Evolutionary conservation across 2,888 invertebrate species (phyloP), one percentile per base, ranked within the genome.

Genomic region (Hypercompe scribonia): DNA sequence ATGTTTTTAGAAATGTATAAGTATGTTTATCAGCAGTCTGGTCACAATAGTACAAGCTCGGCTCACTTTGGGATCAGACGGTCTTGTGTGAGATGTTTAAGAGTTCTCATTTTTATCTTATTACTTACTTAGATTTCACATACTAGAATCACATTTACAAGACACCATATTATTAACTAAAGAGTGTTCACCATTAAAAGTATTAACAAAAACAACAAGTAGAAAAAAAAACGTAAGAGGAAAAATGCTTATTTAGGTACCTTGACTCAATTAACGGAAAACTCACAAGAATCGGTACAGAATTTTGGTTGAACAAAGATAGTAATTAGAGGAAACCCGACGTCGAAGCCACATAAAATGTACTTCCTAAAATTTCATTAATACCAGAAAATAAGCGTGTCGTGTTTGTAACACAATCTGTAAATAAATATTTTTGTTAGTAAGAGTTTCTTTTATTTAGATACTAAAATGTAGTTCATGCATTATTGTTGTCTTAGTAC

Each of bases 261-360:
- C 65, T 71, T 34, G 39, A 78, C 73, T 79, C 75, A 81, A 86
- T 80, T 79, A 80, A 67, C 39, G 70, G 76, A 77, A 81, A 82
- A 76, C 76, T 76, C 71, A 46, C 75, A 71, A 77, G 75, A 71
- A 61, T 72, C 39, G 75, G 76, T 67, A 69, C 76, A 75, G 77
- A 75, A 76, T 80, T 79, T 76, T 68, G 80, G 79, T 65, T 72
- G 73, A 77, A 85, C 82, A 81, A 79, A 77, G 73, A 70, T 69
- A 71, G 79, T 81, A 84, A 84, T 82, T 85, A 82, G 80, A 77
- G 76, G 77, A 86, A 83, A 82, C 78, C 83, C 82, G 77, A 77
- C 76, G 76, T 78, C 70, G 74, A 50, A 77, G 75, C 70, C 77
- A 78, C 72, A 71, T 70, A 65, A 77, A 83, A 79, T 83, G 84